A percentile compares a stretch with the other conserved stretches of the same genome.
Evolutionary conservation across 2,113 vertebrate species (phyloP).

Genomic region (Carlito syrichta): DNA sequence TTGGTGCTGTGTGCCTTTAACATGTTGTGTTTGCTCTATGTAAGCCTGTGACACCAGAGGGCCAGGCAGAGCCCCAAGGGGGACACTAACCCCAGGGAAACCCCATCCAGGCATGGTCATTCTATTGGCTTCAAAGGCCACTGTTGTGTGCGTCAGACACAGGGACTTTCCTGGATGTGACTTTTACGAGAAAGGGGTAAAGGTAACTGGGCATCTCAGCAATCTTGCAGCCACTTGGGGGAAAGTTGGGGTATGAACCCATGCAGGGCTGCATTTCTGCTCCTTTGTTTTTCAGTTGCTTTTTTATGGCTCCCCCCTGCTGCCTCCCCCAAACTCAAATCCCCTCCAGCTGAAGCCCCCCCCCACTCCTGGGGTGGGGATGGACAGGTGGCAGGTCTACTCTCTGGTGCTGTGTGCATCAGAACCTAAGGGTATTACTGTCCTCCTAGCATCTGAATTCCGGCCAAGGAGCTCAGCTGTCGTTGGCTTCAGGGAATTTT

Average conservation of each 20-base stretch:
- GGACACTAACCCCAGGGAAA: not conserved
- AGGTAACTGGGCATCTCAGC: not conserved
- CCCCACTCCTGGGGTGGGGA: not conserved
- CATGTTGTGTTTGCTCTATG: not conserved
- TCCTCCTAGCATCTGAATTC: conserved; percentile 36
- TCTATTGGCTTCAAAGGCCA: not conserved
- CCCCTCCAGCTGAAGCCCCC: not conserved
- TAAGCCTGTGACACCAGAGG: not conserved
- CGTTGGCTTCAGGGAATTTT: conserved; percentile 46
- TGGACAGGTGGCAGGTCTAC: not conserved
- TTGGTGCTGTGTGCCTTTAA: not conserved
- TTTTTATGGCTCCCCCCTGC: not conserved
- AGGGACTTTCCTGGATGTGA: conserved; percentile 51
- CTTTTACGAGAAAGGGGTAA: conserved; percentile 10
- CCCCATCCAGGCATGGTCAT: not conserved
- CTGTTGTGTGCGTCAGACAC: not conserved
- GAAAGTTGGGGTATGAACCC: not conserved
- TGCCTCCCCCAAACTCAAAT: not conserved
- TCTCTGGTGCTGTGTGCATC: not conserved
- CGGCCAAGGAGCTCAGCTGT: conserved; percentile 58
- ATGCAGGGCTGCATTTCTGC: not conserved
- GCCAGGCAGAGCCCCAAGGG: not conserved
- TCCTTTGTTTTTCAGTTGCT: not conserved
- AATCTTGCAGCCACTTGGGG: not conserved
- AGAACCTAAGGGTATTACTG: conserved; percentile 10